Conservation (phyloP, 2,888 invertebrate genomes). For the Caenorhabditis sp. region DNA sequence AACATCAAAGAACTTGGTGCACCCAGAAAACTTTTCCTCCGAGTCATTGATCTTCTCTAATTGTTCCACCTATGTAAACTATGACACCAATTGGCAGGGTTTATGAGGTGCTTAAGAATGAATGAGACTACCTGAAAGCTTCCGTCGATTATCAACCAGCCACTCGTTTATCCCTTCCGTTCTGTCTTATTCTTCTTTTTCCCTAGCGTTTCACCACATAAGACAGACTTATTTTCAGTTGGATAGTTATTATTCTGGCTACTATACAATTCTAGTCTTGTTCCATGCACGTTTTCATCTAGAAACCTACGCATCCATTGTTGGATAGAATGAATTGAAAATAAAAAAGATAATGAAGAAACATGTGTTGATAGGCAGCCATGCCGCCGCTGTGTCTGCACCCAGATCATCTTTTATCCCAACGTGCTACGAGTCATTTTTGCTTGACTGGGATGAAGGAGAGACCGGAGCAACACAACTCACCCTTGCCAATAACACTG, state of each 20-base stretch:
- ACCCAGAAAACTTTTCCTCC: background rate
- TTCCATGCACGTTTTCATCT: background rate
- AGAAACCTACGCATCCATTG: background rate
- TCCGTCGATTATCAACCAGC: slow-evolving; percentile 8
- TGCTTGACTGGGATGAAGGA: slow-evolving; percentile 28
- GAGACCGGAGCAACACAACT: slow-evolving; percentile 46
- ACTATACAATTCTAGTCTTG: background rate
- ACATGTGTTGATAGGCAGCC: slow-evolving; percentile 57
- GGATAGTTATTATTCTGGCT: background rate
- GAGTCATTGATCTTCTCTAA: slow-evolving; percentile 1
- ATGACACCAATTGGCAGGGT: slow-evolving; percentile 7
- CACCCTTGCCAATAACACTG: slow-evolving; percentile 47
- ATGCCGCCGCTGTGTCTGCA: slow-evolving; percentile 44
- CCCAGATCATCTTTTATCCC: slow-evolving; percentile 55
- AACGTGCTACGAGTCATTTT: slow-evolving; percentile 37
- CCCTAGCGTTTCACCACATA: background rate
- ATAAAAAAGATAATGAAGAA: slow-evolving; percentile 38
- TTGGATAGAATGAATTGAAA: background rate
- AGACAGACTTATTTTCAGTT: background rate
- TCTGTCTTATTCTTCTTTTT: background rate
- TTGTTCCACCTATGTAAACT: slow-evolving; percentile 10
- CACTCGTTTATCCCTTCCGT: no score
- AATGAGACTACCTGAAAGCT: slow-evolving; percentile 8
- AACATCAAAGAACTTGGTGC: no score
- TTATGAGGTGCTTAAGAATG: slow-evolving; percentile 7